Base-by-base conservation (phyloP, 2,888 invertebrate species). In the Aphidius colemani region DNA sequence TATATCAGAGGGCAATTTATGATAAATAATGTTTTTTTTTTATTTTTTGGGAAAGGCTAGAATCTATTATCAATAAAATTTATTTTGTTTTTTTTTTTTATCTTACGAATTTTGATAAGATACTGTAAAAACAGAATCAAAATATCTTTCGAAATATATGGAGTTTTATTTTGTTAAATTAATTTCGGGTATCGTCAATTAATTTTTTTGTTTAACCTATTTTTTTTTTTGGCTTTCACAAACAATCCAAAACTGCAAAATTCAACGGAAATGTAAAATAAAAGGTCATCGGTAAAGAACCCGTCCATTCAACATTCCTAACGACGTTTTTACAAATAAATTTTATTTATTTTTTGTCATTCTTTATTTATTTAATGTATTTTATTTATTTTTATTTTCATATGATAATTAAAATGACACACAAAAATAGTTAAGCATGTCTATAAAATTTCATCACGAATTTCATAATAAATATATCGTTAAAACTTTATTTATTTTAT, bases 281-380 rank as follows among this genome's bases (percentile, higher is more conserved):
- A 57, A 57, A 57, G 57, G 57, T 57, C 57, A 57, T 46, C 46
- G 5, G n/a, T 30, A 53, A 18, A 46, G 45, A 57, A 46, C 46
- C 57, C 7, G 57, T 57, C 46, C 46, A 57, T 57, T 57, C 57
- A 11, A 57, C 57, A 57, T 57, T 57, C 57, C 46, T 46, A 30
- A 57, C 57, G 57, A 40, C 46, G 39, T 57, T 56, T 39, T 30
- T 40, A 30, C 30, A 10, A 45, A 57, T 57, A 45, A 10, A 39
- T 46, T 53, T 57, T 46, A 39, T 9, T 39, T 39, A n/a, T 39
- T 18, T 57, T 46, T 46, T 46, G 45, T 46, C 45, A 46, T 57
- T 18, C 13, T 18, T 18, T 18, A 18, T 13, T 13, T 13, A 13
- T 18, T 18, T 18, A 18, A 18, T 18, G 13, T 18, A 18, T 18